Percentiles rank a stretch among this genome's conserved stretches.
These are phyloP conservation scores for Cromileptes altivelis DNA, from an alignment of 2,113 vertebrate species.

Conservation along the genomic window DNA sequence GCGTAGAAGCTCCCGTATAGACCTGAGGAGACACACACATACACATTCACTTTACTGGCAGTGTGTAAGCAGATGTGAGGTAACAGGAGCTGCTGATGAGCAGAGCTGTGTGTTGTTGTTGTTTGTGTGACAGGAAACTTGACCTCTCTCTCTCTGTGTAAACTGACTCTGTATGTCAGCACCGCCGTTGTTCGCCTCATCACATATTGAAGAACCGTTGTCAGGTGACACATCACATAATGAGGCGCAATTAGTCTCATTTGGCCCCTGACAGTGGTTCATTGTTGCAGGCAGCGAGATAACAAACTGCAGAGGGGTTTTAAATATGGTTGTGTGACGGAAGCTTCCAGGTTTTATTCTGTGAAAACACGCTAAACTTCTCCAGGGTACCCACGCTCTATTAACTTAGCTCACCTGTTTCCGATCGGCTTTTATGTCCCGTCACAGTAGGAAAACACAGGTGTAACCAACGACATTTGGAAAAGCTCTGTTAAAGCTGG, in stretches of 20 bases:
- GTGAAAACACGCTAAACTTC: not conserved
- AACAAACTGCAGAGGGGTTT: not conserved
- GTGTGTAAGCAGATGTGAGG: not conserved
- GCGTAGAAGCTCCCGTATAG: constrained; percentile 75
- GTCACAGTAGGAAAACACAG: too few species aligned
- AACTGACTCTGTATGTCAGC: constrained; percentile 27
- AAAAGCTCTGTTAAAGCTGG: too few species aligned
- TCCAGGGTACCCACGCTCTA: not conserved
- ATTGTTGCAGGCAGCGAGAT: not conserved
- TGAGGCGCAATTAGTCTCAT: constrained; percentile 10
- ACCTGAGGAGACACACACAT: constrained; percentile 60
- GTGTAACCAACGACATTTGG: too few species aligned
- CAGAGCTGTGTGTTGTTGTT: not conserved
- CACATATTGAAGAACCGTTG: constrained; percentile 23
- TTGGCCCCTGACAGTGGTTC: constrained; percentile 13
- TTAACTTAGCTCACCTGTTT: not conserved
- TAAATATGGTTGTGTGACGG: not conserved
- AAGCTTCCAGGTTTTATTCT: not conserved
- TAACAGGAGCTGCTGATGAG: constrained; percentile 2
- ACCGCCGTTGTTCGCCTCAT: constrained; percentile 1
- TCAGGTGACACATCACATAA: constrained; percentile 27
- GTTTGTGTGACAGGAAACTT: constrained; percentile 31
- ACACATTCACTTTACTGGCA: not conserved
- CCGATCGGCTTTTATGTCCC: too few species aligned
- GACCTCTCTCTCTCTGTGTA: constrained; percentile 1